Percentiles rank a stretch among this genome's conserved stretches.
phyloP scores from a whole-genome alignment of 2,797 vertebrate species.

The Clarias laeviceps region DNA sequence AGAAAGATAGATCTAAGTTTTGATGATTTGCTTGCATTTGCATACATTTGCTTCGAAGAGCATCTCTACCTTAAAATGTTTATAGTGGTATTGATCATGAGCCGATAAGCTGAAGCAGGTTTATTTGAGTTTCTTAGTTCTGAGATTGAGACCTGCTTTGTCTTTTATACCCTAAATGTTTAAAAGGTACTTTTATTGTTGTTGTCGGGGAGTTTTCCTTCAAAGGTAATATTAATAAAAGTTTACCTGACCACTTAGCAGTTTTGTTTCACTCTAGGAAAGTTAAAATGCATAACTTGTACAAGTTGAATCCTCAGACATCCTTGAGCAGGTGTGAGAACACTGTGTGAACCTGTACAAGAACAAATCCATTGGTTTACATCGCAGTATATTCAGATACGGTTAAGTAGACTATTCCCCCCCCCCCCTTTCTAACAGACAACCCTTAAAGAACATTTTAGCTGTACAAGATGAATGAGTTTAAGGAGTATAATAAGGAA shows the following conservation, averaged over 20 bases:
- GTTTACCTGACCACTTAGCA: constrained; percentile 9
- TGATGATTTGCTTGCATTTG: not conserved
- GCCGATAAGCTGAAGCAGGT: not conserved
- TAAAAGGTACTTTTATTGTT: constrained; percentile 34
- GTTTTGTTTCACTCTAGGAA: constrained; percentile 14
- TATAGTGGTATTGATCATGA: not conserved
- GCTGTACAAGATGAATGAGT: not conserved
- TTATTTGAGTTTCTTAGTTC: not conserved
- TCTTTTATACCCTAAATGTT: constrained; percentile 4
- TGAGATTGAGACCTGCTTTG: not conserved
- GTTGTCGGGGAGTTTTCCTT: not conserved
- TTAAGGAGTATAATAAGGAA: not conserved
- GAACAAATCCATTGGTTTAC: not conserved
- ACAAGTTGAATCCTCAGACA: constrained; percentile 2
- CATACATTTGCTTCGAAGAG: not conserved
- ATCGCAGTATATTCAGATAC: not conserved
- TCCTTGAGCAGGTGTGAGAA: not conserved
- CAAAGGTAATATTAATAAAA: constrained; percentile 22
- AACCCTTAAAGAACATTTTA: not conserved
- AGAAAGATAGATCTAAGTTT: not conserved
- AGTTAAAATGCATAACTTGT: not conserved
- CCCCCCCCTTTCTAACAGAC: not conserved
- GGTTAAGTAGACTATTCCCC: not conserved
- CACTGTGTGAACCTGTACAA: not conserved
- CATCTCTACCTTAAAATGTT: not conserved